Evolutionary conservation across 2,113 vertebrate species (phyloP).

Genomic region (Chloropsis cyanopogon): DNA sequence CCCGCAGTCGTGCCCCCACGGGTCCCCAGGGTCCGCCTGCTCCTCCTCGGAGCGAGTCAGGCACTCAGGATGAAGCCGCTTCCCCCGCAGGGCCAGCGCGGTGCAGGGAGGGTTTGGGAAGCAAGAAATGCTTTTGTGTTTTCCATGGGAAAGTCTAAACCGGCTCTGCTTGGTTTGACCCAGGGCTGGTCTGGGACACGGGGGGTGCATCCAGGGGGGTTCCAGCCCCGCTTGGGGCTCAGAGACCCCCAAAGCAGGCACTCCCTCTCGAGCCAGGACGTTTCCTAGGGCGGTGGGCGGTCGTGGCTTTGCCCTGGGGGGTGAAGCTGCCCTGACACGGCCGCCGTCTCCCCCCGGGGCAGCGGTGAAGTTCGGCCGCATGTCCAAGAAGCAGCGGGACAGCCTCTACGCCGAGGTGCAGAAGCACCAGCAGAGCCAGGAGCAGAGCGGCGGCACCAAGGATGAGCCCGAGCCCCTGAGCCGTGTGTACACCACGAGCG

Average conservation of each 20-base stretch:
- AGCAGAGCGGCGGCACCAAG: conserved; percentile 60
- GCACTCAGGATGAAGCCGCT: accelerated
- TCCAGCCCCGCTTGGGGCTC: accelerated
- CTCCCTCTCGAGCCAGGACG: accelerated
- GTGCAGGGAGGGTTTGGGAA: neutral
- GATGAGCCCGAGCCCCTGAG: conserved; percentile 58
- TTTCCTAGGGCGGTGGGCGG: accelerated
- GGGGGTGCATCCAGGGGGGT: accelerated
- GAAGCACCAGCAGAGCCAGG: conserved; percentile 88
- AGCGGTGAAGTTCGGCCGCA: conserved; percentile 94
- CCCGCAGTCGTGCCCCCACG: neutral
- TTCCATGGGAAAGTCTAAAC: neutral
- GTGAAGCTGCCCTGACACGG: neutral
- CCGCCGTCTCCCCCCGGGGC: neutral
- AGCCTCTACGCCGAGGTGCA: conserved; percentile 91
- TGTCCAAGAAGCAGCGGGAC: conserved; percentile 94
- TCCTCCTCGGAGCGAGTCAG: accelerated
- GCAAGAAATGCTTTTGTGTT: neutral
- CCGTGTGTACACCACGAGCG: conserved; percentile 79
- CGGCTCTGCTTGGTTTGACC: accelerated
- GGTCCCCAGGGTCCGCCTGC: accelerated
- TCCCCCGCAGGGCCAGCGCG: accelerated
- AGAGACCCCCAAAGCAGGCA: accelerated
- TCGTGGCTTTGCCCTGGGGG: accelerated
- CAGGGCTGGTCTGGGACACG: accelerated